Base-by-base conservation (phyloP, 2,113 vertebrate species). In the Heteronetta atricapilla region DNA sequence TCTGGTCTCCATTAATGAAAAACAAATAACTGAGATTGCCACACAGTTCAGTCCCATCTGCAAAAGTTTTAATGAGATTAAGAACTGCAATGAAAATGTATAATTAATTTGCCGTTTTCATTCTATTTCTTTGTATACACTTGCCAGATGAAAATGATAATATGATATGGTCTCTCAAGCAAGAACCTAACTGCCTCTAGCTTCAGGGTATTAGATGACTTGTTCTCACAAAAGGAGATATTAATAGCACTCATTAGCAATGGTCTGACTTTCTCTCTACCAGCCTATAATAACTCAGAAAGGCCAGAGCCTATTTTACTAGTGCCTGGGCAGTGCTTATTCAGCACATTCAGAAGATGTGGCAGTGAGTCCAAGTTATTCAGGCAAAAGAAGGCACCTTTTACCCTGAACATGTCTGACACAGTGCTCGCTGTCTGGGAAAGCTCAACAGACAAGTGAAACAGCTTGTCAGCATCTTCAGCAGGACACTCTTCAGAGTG, bases 81-180 rank as follows among this genome's bases (percentile, higher is more conserved):
- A 64, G 67, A 86, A 82, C 48, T 4, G 6, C 46, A 76, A 34
- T 36, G 80, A 84, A 94, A 90, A 94, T 55, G 17, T n/a, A 40
- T 87, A 87, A 86, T 90, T 90, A 90, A 82, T 87, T 50, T 3
- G 0, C 50, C 3, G 0, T 44, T 95, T 97, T 94, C 29, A 50
- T 55, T 95, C 68, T 81, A 81, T 11, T 34, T 70, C 38, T 91
- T 88, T 88, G 29, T 80, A 59, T 94, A 93, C 89, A 20, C 79
- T 95, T 93, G 87, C 82, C 80, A 92, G 73, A 92, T 94, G 69
- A 95, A 94, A 95, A 90, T 46, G 74, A 89, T 96, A 93, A 91
- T 73, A 72, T 89, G 90, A 90, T 92, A 90, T 13, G 66, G 80
- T 79, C n/a, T 89, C 69, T 84, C 83, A 82, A 46, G 62, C 69